A percentile compares a stretch with the other conserved stretches of the same genome.
phyloP scores from a whole-genome alignment of 2,797 vertebrate species.

The Odontamblyopus rebecca region DNA sequence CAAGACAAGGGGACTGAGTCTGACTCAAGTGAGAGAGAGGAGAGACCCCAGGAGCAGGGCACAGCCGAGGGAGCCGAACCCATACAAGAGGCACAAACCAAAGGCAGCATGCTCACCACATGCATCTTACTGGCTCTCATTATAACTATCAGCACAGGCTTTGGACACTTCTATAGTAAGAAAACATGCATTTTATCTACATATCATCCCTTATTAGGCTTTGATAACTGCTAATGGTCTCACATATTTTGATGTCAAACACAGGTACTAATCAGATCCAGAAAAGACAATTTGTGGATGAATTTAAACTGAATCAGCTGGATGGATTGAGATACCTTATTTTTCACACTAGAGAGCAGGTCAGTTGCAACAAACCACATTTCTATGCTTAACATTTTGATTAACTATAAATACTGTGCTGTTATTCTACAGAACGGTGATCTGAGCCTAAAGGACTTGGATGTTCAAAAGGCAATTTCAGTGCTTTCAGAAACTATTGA shows the following conservation, averaged over 20 bases:
- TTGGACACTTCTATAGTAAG: conserved; percentile 91
- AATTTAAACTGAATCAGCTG: conserved; percentile 70
- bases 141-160: conserved; percentile 89
- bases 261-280: conserved; percentile 87
- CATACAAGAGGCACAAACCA: conserved; percentile 18
- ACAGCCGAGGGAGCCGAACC: conserved; percentile 23
- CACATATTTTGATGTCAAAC: conserved; percentile 24
- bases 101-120: conserved; percentile 78
- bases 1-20: conserved; percentile 64
- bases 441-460: conserved; percentile 47
- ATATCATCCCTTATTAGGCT: background rate
- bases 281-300: conserved; percentile 80
- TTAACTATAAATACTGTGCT: background rate
- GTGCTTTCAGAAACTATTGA: conserved; percentile 67
- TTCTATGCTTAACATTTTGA: background rate
- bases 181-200: background rate
- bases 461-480: conserved; percentile 47
- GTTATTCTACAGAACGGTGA: conserved; percentile 1
- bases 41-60: conserved; percentile 62
- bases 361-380: conserved; percentile 37
- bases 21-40: conserved; percentile 66
- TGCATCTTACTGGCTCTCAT: conserved; percentile 87
- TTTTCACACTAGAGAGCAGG: conserved; percentile 77
- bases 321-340: conserved; percentile 76
- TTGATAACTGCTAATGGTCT: background rate